Percentiles rank a stretch among this genome's conserved stretches.
Evolutionary conservation across 2,888 invertebrate species (phyloP).

Genomic region (Rhimphoctona megacephalus): DNA sequence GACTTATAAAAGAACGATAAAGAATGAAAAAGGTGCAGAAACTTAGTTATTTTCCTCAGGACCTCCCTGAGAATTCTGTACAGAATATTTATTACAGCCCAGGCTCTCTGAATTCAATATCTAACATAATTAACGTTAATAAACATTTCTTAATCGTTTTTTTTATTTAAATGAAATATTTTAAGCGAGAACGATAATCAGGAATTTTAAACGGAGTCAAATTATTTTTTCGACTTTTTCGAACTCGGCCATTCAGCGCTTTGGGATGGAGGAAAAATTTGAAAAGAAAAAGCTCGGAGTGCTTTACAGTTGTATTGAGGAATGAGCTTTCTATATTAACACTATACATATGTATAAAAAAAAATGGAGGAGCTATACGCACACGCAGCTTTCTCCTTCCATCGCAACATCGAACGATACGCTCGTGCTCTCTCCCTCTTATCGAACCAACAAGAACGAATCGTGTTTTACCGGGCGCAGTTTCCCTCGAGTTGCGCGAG

Average conservation of each 20-base stretch:
- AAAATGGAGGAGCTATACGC: conserved; percentile 17
- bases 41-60: not conserved
- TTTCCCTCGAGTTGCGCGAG: conserved; percentile 69
- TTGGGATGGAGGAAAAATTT: not conserved
- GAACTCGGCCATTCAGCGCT: not conserved
- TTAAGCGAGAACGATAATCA: no score
- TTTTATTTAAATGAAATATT: not conserved
- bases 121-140: not conserved
- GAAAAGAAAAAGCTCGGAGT: not conserved
- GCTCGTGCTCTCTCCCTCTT: conserved; percentile 65
- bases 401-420: conserved; percentile 53
- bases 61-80: not conserved
- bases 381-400: conserved; percentile 65
- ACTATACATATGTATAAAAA: not conserved
- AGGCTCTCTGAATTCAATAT: not conserved
- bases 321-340: not conserved
- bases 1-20: not conserved
- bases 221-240: not conserved
- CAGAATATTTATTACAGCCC: not conserved
- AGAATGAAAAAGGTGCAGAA: not conserved
- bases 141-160: not conserved
- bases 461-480: conserved; percentile 59
- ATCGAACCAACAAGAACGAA: conserved; percentile 61
- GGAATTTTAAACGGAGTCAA: not conserved
- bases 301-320: not conserved